phyloP scores from a whole-genome alignment of 2,797 vertebrate genomes.

The Acrocephalus scirpaceus region DNA sequence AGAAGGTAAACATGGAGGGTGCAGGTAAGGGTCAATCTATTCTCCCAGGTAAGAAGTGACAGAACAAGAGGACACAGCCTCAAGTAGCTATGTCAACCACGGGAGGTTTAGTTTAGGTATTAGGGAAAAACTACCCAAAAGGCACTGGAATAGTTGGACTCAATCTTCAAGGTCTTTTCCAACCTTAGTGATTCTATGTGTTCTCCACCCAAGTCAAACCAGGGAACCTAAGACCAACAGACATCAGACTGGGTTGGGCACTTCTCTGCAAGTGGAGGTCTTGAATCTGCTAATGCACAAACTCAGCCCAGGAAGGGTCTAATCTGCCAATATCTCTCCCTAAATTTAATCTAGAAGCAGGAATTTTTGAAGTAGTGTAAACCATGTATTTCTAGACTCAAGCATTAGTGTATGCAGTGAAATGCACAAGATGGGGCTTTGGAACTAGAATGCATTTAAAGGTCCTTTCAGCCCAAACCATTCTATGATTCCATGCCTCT shows the following conservation, averaged over 20 bases:
- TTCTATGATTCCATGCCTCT: not conserved
- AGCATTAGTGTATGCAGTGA: not conserved
- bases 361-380: not conserved
- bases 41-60: not conserved
- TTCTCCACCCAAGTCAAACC: not conserved
- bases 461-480: not conserved
- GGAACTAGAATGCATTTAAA: not conserved
- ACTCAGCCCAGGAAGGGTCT: not conserved
- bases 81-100: not conserved
- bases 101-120: not conserved
- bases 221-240: not conserved
- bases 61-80: not conserved
- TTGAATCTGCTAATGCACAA: not conserved
- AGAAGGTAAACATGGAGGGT: not conserved
- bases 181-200: not conserved
- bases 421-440: not conserved
- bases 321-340: not conserved
- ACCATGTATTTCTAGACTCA: not conserved
- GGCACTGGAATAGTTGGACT: not conserved
- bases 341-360: not conserved
- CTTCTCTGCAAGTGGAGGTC: not conserved
- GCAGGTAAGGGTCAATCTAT: not conserved
- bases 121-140: not conserved
- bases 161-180: not conserved
- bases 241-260: not conserved